phyloP scores from a whole-genome alignment of 2,797 vertebrate species.

The Sciurus vulgaris region DNA sequence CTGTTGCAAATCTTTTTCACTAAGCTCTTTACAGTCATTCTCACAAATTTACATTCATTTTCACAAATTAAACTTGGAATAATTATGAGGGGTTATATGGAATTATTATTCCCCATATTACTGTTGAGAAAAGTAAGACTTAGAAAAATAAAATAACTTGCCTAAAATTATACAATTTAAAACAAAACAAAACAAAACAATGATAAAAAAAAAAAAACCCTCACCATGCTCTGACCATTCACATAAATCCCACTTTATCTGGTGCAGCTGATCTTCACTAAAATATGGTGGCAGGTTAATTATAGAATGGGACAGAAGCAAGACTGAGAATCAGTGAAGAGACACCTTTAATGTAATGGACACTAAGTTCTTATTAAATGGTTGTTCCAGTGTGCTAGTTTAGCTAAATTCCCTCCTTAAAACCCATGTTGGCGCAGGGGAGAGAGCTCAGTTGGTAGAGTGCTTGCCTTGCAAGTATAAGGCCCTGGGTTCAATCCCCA shows the following conservation, averaged over 20 bases:
- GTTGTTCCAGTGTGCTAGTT: too few relatives aligned
- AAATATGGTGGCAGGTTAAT: not conserved
- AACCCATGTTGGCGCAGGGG: not conserved
- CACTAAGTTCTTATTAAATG: too few relatives aligned
- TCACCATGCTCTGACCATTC: not conserved
- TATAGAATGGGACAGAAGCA: too few relatives aligned
- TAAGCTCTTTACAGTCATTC: not conserved
- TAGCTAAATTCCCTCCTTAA: not conserved
- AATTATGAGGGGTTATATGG: not conserved
- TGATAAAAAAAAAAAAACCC: not conserved
- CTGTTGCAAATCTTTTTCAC: not conserved
- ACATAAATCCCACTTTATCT: not conserved
- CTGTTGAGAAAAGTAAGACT: not conserved
- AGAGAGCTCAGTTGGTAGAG: too few relatives aligned
- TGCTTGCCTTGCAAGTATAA: too few relatives aligned
- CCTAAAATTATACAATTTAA: not conserved
- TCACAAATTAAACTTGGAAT: not conserved
- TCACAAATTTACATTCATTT: not conserved
- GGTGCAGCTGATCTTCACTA: not conserved
- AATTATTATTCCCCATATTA: not conserved
- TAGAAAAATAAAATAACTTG: not conserved
- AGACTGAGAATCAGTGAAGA: not conserved
- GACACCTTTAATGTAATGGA: fast-evolving
- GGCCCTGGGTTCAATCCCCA: too few relatives aligned
- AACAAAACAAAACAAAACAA: too few relatives aligned